Evolutionary conservation across 2,888 invertebrate species (phyloP), one percentile per base, ranked within the genome.

Genomic region (Melanargia galathea): DNA sequence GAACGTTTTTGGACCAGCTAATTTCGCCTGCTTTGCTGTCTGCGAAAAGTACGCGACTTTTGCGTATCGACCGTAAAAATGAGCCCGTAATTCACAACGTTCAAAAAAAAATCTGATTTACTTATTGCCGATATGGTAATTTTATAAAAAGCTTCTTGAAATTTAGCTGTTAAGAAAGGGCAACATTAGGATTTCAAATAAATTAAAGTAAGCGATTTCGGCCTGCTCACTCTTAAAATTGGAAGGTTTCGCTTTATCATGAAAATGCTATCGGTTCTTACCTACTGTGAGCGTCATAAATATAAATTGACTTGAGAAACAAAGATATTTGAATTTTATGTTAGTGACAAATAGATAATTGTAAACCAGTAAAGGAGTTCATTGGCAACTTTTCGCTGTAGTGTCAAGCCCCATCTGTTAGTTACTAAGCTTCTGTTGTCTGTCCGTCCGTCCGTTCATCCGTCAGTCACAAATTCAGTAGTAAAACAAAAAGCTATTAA

Each of bases 271-370:
- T 59, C 24, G 48, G 43, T 11, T n/a, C 48, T 18, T 24, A n/a
- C n/a, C n/a, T n/a, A 22, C 48, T 11, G 58, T 35, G 48, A 48
- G 48, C 58, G 58, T 59, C 58, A 59, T 59, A 59, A 59, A 59
- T 59, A 59, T 59, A 59, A 59, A 59, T 59, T 46, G 58, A 48
- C 35, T 48, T n/a, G 33, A 16, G 16, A 35, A 38, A 22, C 46
- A 22, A 13, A 13, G 52, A 52, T 35, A 20, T 52, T 20, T 1
- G 20, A 52, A 10, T 0, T 35, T 51, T 52, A 22, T 16, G 5
- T 52, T 0, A 33, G 5, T 35, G 8, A 5, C 30, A 33, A 11
- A 51, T 20, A 52, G 35, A 4, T 4, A 13, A 20, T 10, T 6
- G 24, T 13, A 10, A 46, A 3, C 11, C 20, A 45, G 10, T 20